Evolutionary conservation across 2,797 vertebrate genomes (phyloP).

Genomic region (Anableps anableps): DNA sequence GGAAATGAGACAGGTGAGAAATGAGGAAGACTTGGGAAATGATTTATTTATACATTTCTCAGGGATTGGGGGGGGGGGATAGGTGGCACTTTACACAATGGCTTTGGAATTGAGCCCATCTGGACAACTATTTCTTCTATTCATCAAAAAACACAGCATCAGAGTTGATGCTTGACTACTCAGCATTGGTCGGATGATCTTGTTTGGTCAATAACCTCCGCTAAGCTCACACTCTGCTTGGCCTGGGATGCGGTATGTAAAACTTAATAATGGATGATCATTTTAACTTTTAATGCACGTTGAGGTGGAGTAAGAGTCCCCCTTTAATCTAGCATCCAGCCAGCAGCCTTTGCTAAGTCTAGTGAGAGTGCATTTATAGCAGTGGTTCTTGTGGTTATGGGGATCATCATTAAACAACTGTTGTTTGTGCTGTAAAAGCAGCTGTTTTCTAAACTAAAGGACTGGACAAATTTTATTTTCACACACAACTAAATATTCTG

Average conservation of each 20-base stretch:
- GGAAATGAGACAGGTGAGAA: slow-evolving; percentile 71
- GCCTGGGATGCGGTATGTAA: slow-evolving; percentile 62
- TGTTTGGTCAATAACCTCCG: slow-evolving; percentile 49
- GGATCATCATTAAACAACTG: slow-evolving; percentile 50
- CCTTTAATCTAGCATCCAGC: slow-evolving; percentile 72
- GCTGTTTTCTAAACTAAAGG: slow-evolving; percentile 35
- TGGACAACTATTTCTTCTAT: slow-evolving; percentile 35
- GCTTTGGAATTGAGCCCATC: slow-evolving; percentile 34
- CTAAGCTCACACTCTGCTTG: slow-evolving; percentile 45
- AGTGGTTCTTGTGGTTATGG: slow-evolving; percentile 38
- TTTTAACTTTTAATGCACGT: slow-evolving; percentile 76
- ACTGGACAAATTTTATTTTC: slow-evolving; percentile 7
- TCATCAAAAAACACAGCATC: slow-evolving; percentile 41
- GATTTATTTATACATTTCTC: slow-evolving; percentile 67
- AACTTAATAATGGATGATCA: slow-evolving; percentile 75
- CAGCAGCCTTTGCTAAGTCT: slow-evolving; percentile 41
- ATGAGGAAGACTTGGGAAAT: slow-evolving; percentile 52
- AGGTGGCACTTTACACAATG: slow-evolving; percentile 64
- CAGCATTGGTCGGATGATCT: slow-evolving; percentile 55
- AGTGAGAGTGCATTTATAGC: slow-evolving; percentile 40
- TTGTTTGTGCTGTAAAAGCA: slow-evolving; percentile 26
- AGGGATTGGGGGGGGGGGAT: slow-evolving; percentile 7
- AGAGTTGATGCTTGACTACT: slow-evolving; percentile 60
- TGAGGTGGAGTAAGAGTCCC: slow-evolving; percentile 61
- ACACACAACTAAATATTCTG: not conserved